phyloP scores from a whole-genome alignment of 1,140 invertebrate genomes.

The Stenopsyche tienmushanensis region DNA sequence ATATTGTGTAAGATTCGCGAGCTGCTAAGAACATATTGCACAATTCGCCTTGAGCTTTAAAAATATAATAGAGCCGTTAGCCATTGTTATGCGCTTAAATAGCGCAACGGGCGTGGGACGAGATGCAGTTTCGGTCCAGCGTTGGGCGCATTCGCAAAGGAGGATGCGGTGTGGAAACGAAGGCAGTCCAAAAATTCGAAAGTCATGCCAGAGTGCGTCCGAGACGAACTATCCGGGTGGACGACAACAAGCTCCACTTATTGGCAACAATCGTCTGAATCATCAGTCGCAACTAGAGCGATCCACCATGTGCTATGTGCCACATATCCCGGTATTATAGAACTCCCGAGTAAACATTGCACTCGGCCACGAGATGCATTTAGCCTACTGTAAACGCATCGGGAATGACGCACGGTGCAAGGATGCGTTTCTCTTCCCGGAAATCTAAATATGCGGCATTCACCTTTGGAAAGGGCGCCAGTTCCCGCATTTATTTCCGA shows the following conservation, averaged over 20 bases:
- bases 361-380: background rate
- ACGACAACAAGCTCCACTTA: background rate
- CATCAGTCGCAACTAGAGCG: background rate
- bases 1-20: too few species aligned
- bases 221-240: background rate
- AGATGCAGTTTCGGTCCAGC: too few species aligned
- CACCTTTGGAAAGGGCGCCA: background rate
- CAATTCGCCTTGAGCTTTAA: too few species aligned
- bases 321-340: background rate
- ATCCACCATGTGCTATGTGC: background rate
- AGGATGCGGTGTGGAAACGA: background rate
- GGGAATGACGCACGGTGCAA: background rate
- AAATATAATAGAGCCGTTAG: too few species aligned
- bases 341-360: background rate
- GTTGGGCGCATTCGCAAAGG: background rate
- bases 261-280: background rate
- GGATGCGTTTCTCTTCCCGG: conserved; percentile 13
- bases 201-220: background rate
- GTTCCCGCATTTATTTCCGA: too few species aligned
- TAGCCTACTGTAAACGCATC: conserved; percentile 1
- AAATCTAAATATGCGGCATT: conserved; percentile 16
- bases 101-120: too few species aligned
- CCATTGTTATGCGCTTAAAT: too few species aligned
- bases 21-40: too few species aligned
- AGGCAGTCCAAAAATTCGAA: background rate